A percentile compares a stretch with the other conserved stretches of the same genome.
Evolutionary conservation across 2,797 vertebrate genomes (phyloP).

Genomic region (Clarias platycephalus): DNA sequence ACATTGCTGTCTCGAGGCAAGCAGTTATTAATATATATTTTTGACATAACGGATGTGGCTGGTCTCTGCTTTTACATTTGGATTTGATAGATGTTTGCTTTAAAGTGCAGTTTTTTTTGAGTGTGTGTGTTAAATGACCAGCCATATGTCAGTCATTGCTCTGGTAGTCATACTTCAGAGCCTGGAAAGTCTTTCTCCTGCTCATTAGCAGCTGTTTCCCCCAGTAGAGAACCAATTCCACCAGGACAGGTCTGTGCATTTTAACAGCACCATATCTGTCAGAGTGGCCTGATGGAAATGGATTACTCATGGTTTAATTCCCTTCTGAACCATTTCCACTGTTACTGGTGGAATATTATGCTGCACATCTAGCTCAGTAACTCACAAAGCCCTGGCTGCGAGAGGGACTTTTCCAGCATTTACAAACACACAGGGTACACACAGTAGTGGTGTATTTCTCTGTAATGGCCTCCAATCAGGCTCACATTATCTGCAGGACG

Average conservation of each 20-base stretch:
- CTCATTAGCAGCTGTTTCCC: constrained; percentile 5
- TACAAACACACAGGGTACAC: not conserved
- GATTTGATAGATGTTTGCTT: not conserved
- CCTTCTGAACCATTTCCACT: constrained; percentile 19
- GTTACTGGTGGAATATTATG: not conserved
- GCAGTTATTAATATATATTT: not conserved
- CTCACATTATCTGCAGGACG: constrained; percentile 17
- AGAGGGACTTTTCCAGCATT: not conserved
- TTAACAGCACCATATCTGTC: constrained; percentile 38
- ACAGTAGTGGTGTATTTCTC: not conserved
- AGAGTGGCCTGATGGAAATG: constrained; percentile 35
- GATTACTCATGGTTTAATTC: not conserved
- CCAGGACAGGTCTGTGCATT: constrained; percentile 39
- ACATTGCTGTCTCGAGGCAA: not conserved
- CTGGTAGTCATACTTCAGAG: not conserved
- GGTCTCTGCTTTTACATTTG: not conserved
- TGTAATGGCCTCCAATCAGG: not conserved
- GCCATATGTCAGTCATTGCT: not conserved
- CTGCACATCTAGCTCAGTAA: not conserved
- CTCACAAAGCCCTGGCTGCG: not conserved
- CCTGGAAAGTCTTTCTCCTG: constrained; percentile 1
- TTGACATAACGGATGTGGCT: not conserved
- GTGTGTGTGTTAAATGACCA: not conserved
- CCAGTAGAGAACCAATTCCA: constrained; percentile 11
- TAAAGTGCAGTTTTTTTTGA: not conserved